A percentile compares a stretch with the other conserved stretches of the same genome.
phyloP scores from a whole-genome alignment of 2,113 vertebrate genomes.

The Dromas ardeola region DNA sequence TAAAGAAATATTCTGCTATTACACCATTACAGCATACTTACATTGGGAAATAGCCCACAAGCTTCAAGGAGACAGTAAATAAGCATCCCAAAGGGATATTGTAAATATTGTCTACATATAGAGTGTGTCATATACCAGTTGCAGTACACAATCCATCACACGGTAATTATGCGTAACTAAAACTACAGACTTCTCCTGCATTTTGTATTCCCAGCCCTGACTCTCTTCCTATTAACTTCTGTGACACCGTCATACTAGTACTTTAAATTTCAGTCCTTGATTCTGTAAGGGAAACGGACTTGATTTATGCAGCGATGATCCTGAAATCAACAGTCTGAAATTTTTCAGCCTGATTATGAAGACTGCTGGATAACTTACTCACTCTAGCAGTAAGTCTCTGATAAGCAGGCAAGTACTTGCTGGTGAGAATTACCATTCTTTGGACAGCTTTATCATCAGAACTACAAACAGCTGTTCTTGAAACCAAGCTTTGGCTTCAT shows the following conservation, averaged over 20 bases:
- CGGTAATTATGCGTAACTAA: neutral
- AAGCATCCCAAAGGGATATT: neutral
- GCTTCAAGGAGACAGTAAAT: neutral
- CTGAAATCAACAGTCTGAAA: neutral
- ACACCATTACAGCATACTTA: neutral
- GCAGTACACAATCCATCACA: neutral
- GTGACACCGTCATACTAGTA: neutral
- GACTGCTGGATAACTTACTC: neutral
- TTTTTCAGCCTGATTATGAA: neutral
- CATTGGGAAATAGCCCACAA: neutral
- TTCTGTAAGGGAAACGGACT: neutral
- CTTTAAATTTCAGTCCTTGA: neutral
- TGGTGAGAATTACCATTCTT: neutral
- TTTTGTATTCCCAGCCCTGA: neutral
- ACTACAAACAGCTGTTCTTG: neutral
- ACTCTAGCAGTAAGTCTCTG: neutral
- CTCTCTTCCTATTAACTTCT: neutral
- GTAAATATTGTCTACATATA: neutral
- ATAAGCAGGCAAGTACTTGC: neutral
- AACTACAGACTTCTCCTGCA: neutral
- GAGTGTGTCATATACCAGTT: neutral
- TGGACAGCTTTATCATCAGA: constrained; percentile 12
- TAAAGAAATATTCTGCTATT: neutral
- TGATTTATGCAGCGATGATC: neutral
- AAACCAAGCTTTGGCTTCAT: constrained; percentile 17